phyloP scores from a whole-genome alignment of 2,888 invertebrate species.

The Blera fallax region DNA sequence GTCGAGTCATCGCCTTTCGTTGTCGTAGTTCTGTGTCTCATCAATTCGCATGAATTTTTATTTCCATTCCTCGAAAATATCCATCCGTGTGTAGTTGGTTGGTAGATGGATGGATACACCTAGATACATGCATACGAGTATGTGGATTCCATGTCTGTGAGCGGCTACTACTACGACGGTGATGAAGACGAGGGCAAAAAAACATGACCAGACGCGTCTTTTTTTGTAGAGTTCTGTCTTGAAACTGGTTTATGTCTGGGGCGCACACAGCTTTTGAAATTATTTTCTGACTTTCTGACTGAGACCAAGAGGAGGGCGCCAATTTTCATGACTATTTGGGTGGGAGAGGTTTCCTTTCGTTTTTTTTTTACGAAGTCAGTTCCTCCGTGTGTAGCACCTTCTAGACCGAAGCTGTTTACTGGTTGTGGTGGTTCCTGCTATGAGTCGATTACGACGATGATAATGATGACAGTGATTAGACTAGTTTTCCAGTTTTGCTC shows the following conservation, averaged over 20 bases:
- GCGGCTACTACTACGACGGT: slow-evolving; percentile 24
- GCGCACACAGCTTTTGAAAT: slow-evolving; percentile 55
- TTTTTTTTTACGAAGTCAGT: not conserved
- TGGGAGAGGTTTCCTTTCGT: slow-evolving; percentile 41
- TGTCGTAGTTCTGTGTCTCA: slow-evolving; percentile 56
- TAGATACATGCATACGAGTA: no score
- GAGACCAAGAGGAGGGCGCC: not conserved
- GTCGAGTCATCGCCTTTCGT: slow-evolving; percentile 52
- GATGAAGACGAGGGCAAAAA: slow-evolving; percentile 40
- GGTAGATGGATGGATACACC: not conserved
- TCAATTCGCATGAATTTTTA: slow-evolving; percentile 66
- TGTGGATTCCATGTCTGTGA: slow-evolving; percentile 28
- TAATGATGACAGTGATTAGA: slow-evolving; percentile 69
- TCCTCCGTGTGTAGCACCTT: slow-evolving; percentile 34
- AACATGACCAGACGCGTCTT: slow-evolving; percentile 64
- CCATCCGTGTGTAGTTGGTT: slow-evolving; percentile 27
- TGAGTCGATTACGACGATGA: slow-evolving; percentile 24
- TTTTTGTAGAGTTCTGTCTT: slow-evolving; percentile 47
- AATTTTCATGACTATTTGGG: slow-evolving; percentile 39
- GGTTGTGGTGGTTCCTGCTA: slow-evolving; percentile 29
- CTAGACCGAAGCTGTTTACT: slow-evolving; percentile 19
- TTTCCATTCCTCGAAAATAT: slow-evolving; percentile 19
- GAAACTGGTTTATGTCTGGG: slow-evolving; percentile 69
- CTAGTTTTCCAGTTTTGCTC: slow-evolving; percentile 14
- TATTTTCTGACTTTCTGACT: slow-evolving; percentile 27